Percentiles rank a stretch among this genome's conserved stretches.
Evolutionary conservation across 2,888 invertebrate genomes (phyloP).

Genomic region (Limulus polyphemus): DNA sequence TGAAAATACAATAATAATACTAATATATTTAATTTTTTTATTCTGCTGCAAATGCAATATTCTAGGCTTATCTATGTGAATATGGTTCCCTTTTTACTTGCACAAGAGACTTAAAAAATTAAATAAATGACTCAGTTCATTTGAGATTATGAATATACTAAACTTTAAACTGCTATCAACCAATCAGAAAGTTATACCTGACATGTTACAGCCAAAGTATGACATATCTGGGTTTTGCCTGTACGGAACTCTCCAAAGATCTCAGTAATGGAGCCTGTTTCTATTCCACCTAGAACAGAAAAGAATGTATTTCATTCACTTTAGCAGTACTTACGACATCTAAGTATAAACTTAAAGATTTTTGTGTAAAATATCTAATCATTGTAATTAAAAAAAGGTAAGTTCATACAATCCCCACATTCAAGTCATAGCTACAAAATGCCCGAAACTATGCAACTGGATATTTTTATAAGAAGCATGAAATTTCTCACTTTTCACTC

Average conservation of each 20-base stretch:
- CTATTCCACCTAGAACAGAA: conserved; percentile 58
- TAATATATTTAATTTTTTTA: too few species aligned
- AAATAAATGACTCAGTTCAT: too few species aligned
- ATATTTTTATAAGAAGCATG: too few species aligned
- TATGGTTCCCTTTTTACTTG: too few species aligned
- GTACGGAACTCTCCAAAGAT: conserved; percentile 97
- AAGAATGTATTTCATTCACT: conserved; percentile 7
- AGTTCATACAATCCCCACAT: not conserved
- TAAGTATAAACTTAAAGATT: not conserved
- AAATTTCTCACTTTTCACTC: too few species aligned
- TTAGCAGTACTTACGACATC: not conserved
- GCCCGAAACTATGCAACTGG: too few species aligned
- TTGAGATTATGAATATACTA: too few species aligned
- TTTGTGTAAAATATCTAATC: not conserved
- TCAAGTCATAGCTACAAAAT: not conserved
- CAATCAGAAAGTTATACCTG: conserved; percentile 48
- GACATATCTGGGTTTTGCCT: conserved; percentile 94
- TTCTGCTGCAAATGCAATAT: too few species aligned
- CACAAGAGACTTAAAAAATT: too few species aligned
- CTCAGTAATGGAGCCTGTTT: conserved; percentile 97
- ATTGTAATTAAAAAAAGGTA: conserved; percentile 5
- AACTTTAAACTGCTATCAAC: too few species aligned
- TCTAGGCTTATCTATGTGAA: too few species aligned
- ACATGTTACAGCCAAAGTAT: conserved; percentile 92
- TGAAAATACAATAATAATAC: too few species aligned